Base-by-base conservation (phyloP, 1,140 invertebrate species). In the Gryllus bimaculatus region DNA sequence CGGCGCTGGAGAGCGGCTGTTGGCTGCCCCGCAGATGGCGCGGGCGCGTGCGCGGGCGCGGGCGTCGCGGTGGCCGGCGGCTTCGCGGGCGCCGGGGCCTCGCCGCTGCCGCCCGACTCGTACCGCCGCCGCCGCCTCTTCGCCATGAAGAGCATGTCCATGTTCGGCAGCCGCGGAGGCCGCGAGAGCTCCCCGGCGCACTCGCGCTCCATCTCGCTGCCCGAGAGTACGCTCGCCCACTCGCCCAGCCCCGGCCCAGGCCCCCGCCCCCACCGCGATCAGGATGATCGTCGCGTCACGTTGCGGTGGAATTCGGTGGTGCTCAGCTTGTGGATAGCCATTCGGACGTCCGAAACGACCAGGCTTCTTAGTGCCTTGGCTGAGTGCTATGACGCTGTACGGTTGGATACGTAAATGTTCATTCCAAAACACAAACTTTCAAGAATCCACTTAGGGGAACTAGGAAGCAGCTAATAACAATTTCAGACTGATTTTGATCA, bases 201-300 rank as follows among this genome's bases (percentile, higher is more conserved):
- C 85, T 89, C 92, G 87, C 91, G 91, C 83, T 92, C 92, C 87
- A 92, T 92, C 87, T 92, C 91, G 83, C 90, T 93, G 84, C 92
- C 92, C 85, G 92, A 93, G 92, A 93, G 92, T 93, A 93, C 90
- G 90, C 88, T 47, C 66, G 20, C 13, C 18, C 8, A 18, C 76
- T 39, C 76, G 15, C 77, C 77, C 77, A 20, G 8, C 54, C 21
- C n/a, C 21, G 15, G 12, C 18, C 54, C 10, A 10, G 2, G 2
- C 54, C 54, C 7, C 10, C 54, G 2, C 54, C 10, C 1, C 0
- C 54, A 7, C 54, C 7, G 10, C 54, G 54, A 18, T 39, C 26
- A 39, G 26, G 26, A 39, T 39, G 26, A 39, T 66, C 54, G 54
- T 66, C 54, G 7, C 54, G 26, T 39, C 26, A 39, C 26, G 26